Base-by-base conservation (phyloP, 2,888 invertebrate genomes). In the Drosophila kuntzei region DNA sequence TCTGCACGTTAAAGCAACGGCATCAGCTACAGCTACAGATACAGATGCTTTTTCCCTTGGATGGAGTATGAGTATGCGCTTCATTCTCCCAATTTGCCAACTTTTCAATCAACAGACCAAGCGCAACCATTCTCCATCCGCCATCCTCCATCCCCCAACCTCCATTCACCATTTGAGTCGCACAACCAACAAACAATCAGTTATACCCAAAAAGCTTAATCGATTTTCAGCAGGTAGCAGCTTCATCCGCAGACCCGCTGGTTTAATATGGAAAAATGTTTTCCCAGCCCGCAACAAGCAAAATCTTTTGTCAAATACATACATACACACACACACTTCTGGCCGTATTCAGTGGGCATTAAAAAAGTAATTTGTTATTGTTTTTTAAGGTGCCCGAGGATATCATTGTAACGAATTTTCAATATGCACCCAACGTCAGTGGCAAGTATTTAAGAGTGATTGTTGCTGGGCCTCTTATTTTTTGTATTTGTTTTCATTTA, bases 251-350 rank as follows among this genome's bases (percentile, higher is more conserved):
- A 58, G 73, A 55, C 71, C 43, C 49, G 53, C 43, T 70, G 64
- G 70, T 68, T 80, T 77, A 78, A 80, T 78, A 81, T 75, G 79
- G 63, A 75, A 81, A 79, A 81, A 81, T 79, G 69, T 81, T 72
- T 75, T 75, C 47, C 68, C 70, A 66, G 49, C 66, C 76, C 76
- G 68, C 72, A 80, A 75, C 78, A 79, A 77, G 78, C 50, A 68
- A 73, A 79, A 68, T 80, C 79, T 79, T 79, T 78, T 79, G 78
- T 80, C 75, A 65, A 74, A 71, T 73, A 80, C 66, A 67, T 44
- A 47, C 65, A 63, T 29, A 71, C 44, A 41, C 16, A 39, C 27
- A 41, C 49, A 58, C 39, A 46, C 27, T 39, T 7, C 51, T 39
- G 58, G 25, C 49, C 63, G 62, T 63, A 49, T 39, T 62, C 62